Evolutionary conservation across 2,797 vertebrate genomes (phyloP).

Genomic region (Calcarius lapponicus): DNA sequence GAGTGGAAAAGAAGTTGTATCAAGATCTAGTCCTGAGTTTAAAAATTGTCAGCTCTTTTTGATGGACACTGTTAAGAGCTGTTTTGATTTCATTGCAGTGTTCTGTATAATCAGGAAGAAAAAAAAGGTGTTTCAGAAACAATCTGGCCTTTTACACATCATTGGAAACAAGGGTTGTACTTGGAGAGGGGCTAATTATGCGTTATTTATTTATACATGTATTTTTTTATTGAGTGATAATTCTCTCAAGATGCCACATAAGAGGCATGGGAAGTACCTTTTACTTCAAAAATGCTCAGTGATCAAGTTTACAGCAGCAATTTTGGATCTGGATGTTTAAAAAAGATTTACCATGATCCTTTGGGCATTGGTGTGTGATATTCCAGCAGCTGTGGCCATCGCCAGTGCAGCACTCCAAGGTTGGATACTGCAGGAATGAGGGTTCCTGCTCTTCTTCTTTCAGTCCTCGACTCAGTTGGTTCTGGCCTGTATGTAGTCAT

Average conservation of each 20-base stretch:
- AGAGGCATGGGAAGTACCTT: background rate
- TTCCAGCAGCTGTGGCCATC: background rate
- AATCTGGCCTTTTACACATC: background rate
- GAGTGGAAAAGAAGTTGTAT: background rate
- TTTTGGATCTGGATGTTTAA: background rate
- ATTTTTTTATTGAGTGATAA: background rate
- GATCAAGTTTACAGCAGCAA: background rate
- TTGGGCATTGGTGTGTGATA: rapidly evolving
- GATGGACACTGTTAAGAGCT: background rate
- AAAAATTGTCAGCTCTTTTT: background rate
- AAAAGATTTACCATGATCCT: background rate
- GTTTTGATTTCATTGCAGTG: background rate
- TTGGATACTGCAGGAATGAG: background rate
- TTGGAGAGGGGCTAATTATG: background rate
- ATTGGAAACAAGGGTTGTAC: background rate
- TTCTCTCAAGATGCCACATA: rapidly evolving
- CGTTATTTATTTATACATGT: background rate
- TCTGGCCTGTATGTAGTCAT: background rate
- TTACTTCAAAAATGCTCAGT: background rate
- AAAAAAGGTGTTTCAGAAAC: background rate
- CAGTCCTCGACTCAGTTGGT: background rate
- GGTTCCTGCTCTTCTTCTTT: background rate
- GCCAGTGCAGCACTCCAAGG: background rate
- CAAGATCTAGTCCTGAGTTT: background rate
- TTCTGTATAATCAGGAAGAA: background rate